A percentile compares a stretch with the other conserved stretches of the same genome.
These are phyloP conservation scores for Patagioenas fasciata DNA, from an alignment of 2,113 vertebrate species.

Conservation along the genomic window DNA sequence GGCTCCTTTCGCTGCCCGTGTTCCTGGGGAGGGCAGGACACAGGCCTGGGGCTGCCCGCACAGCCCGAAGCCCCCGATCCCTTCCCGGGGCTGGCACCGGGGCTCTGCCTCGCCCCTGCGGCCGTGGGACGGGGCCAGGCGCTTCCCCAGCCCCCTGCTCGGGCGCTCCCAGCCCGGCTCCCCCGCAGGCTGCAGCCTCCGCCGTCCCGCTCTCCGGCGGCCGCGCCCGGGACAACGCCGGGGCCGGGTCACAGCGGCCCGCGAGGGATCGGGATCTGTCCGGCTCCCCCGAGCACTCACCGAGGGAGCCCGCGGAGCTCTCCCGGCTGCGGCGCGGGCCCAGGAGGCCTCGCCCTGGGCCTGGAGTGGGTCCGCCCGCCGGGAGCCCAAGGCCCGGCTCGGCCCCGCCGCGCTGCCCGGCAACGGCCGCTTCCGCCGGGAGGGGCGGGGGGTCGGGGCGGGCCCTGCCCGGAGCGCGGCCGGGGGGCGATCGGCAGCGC, in stretches of 20 bases:
- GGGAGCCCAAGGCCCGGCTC: background rate
- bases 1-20: rapidly evolving
- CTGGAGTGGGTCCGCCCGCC: no score
- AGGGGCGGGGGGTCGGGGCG: background rate
- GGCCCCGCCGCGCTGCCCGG: background rate
- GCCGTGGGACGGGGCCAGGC: background rate
- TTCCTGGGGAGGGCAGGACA: rapidly evolving
- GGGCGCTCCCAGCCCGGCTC: background rate
- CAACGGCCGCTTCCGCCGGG: background rate
- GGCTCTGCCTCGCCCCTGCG: background rate
- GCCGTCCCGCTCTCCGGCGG: background rate
- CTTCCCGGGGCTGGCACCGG: background rate
- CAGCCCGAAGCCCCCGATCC: no score
- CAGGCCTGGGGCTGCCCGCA: rapidly evolving
- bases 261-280: background rate
- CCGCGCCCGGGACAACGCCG: background rate
- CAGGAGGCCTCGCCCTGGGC: background rate
- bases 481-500: no score
- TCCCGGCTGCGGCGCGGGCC: background rate
- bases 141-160: no score
- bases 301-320: background rate
- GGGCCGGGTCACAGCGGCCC: background rate
- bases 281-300: background rate
- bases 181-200: background rate
- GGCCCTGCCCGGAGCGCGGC: no score